A percentile compares a stretch with the other conserved stretches of the same genome.
Conservation (phyloP, 2,888 invertebrate genomes). For the Trileptium ribeirensis region DNA sequence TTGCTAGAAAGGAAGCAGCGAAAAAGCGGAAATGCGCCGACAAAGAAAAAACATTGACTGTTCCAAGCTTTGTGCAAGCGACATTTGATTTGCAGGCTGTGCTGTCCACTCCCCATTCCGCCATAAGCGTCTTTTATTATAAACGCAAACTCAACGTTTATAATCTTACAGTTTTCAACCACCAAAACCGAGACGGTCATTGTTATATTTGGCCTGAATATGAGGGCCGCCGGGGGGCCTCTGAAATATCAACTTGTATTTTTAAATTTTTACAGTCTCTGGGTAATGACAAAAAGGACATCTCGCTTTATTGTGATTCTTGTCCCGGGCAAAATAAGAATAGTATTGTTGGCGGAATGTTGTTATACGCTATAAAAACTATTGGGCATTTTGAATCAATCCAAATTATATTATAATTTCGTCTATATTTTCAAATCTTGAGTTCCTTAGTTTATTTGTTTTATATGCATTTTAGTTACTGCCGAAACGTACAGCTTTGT, state of each 20-base stretch:
- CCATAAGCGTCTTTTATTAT: constrained; percentile 14
- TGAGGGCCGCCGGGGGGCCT: background rate
- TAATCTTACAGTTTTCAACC: constrained; percentile 16
- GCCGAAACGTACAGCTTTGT: constrained; percentile 65
- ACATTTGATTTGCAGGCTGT: constrained; percentile 20
- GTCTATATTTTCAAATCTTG: too few species aligned
- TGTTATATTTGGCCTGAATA: too few species aligned
- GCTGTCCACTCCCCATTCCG: background rate
- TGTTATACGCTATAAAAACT: background rate
- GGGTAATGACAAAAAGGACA: background rate
- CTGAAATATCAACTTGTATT: constrained; percentile 11
- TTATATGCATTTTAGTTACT: constrained; percentile 63
- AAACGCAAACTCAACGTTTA: constrained; percentile 21
- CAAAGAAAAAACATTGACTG: background rate
- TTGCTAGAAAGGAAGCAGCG: background rate
- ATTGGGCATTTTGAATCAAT: background rate
- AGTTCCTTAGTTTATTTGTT: too few species aligned
- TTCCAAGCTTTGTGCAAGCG: background rate
- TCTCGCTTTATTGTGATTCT: constrained; percentile 6
- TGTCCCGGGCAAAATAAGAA: constrained; percentile 22
- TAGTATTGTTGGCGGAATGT: background rate
- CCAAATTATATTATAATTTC: too few species aligned
- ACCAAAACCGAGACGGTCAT: constrained; percentile 10
- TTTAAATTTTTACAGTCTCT: background rate
- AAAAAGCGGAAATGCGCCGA: background rate